Evolutionary conservation across 2,888 invertebrate genomes (phyloP).

Genomic region (Yponomeuta malinellus): DNA sequence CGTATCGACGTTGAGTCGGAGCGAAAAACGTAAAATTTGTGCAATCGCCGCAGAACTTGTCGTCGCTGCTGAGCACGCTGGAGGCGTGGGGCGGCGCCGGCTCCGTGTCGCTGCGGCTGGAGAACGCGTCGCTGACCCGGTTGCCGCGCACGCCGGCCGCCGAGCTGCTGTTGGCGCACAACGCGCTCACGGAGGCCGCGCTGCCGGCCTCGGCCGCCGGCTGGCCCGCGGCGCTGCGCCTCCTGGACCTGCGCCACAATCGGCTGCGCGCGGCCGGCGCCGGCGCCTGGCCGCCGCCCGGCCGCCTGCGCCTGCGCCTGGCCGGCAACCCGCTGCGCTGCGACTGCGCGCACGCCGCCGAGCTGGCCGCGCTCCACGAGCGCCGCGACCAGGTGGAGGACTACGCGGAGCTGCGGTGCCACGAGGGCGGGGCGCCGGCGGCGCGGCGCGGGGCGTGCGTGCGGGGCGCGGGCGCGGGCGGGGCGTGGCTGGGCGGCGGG

Average conservation of each 20-base stretch:
- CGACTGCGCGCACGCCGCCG: slow-evolving; percentile 8
- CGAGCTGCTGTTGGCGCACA: not conserved
- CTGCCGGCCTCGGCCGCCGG: not conserved
- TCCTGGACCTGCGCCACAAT: slow-evolving; percentile 11
- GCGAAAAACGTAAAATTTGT: too few species aligned
- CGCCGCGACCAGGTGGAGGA: not conserved
- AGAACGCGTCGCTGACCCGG: not conserved
- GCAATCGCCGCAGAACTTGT: not conserved
- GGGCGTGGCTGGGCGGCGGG: not conserved
- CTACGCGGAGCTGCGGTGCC: slow-evolving; percentile 3
- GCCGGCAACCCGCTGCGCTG: slow-evolving; percentile 13
- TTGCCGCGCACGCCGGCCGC: too few species aligned
- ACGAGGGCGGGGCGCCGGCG: not conserved
- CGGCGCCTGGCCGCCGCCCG: not conserved
- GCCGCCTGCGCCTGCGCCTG: slow-evolving; percentile 3
- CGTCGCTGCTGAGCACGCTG: not conserved
- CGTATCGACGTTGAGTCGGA: too few species aligned
- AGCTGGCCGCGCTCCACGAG: not conserved
- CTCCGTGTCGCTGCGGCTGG: too few species aligned
- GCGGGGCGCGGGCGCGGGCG: not conserved
- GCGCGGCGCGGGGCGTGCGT: slow-evolving; percentile 2
- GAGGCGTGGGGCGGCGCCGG: not conserved
- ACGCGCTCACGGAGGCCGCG: not conserved
- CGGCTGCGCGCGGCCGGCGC: not conserved
- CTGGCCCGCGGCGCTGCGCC: too few species aligned